phyloP scores from a whole-genome alignment of 2,113 vertebrate species.

The Zeus faber region DNA sequence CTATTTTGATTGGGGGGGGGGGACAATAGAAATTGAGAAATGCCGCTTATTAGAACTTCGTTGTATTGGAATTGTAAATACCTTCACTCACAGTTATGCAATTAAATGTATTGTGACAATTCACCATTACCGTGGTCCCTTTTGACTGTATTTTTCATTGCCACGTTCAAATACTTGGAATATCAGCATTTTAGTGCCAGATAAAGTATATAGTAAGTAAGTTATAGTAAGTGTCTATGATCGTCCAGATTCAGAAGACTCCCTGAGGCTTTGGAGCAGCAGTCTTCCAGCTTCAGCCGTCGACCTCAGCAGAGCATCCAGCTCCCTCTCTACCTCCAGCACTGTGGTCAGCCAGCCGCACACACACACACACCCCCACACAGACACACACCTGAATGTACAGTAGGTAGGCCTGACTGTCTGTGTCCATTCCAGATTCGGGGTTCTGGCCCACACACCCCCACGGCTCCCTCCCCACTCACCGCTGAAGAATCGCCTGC shows the following conservation, averaged over 20 bases:
- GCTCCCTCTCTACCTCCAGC: slow-evolving; percentile 89
- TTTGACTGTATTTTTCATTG: too few relatives aligned
- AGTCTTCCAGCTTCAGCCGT: slow-evolving; percentile 46
- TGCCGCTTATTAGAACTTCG: too few relatives aligned
- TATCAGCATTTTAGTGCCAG: too few relatives aligned
- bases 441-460: slow-evolving; percentile 53
- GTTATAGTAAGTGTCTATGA: background rate
- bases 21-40: too few relatives aligned
- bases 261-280: slow-evolving; percentile 78
- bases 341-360: slow-evolving; percentile 79
- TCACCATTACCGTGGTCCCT: too few relatives aligned
- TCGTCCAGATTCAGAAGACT: slow-evolving; percentile 80
- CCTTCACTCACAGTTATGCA: too few relatives aligned
- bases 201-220: too few relatives aligned
- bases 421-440: slow-evolving; percentile 66
- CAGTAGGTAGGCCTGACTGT: slow-evolving; percentile 1
- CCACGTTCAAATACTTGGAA: too few relatives aligned
- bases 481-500: slow-evolving; percentile 62
- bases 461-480: slow-evolving; percentile 33
- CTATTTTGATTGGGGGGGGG: too few relatives aligned
- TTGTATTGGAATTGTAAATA: too few relatives aligned
- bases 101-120: too few relatives aligned
- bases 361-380: background rate
- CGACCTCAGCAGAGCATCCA: slow-evolving; percentile 70
- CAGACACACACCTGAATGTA: background rate